These are phyloP conservation scores for Campylorhamphus procurvoides DNA, from an alignment of 2,113 vertebrate species.

Conservation along the genomic window DNA sequence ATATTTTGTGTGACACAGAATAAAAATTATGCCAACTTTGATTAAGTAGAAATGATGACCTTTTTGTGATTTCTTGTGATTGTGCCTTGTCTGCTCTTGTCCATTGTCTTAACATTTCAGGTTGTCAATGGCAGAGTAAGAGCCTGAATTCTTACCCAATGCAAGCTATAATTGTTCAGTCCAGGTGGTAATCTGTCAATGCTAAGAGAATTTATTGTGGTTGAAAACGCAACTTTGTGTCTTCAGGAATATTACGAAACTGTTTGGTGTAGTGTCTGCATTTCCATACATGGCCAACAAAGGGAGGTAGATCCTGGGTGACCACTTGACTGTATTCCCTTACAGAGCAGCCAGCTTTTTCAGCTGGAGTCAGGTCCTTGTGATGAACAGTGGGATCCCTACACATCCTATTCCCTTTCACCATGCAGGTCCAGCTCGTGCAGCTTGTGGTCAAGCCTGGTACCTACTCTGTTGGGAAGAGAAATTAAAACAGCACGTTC, in stretches of 20 bases:
- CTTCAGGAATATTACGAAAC: neutral
- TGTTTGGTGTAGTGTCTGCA: neutral
- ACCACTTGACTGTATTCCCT: neutral
- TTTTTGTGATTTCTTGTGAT: neutral
- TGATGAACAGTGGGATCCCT: fast-evolving
- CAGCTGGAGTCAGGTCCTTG: neutral
- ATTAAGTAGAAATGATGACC: neutral
- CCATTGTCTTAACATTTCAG: neutral
- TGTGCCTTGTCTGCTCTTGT: neutral
- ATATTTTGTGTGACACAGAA: neutral
- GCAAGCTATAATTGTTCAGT: neutral
- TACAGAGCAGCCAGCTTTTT: neutral
- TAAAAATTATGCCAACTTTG: neutral
- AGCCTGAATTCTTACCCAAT: neutral
- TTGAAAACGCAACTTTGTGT: neutral
- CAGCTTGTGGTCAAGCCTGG: neutral
- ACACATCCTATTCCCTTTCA: neutral
- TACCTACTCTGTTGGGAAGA: neutral
- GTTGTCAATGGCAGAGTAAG: neutral
- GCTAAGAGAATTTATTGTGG: neutral
- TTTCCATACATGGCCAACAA: neutral
- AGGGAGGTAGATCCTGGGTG: neutral
- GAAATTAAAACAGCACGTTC: neutral
- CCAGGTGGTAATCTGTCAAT: neutral
- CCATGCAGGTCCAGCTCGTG: neutral